Base-by-base conservation (phyloP, 2,888 invertebrate species). In the Cantharis rustica region DNA sequence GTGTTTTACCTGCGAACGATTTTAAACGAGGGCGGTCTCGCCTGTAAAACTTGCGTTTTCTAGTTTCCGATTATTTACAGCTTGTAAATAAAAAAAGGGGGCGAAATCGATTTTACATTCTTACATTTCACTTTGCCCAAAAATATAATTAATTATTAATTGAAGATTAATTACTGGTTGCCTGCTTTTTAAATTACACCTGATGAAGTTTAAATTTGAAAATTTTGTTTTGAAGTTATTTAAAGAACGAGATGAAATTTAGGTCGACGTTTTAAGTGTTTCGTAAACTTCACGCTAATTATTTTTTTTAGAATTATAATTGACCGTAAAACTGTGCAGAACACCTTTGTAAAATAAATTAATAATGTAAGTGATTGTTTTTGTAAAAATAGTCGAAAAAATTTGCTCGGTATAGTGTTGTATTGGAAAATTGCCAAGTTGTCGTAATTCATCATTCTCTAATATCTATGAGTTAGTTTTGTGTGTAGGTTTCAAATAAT, bases 391-490 rank as follows among this genome's bases (percentile, higher is more conserved):
- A 80, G 78, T 73, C 66, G 72, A 71, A 79, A 80, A 79, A 66
- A 79, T 79, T 79, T 79, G 79, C 80, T 78, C 75, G 75, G 75
- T 72, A 76, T 26, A 73, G 73, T 76, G 73, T 76, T 73, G 71
- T 72, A 72, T 75, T 80, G 81, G 81, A 79, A 71, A 20, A 61
- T 61, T 76, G 81, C 83, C 83, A 84, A 78, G 73, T 74, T 76
- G 82, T 80, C 80, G 75, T 81, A 79, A 83, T 84, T 79, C 82
- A 83, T 84, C 83, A 84, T 84, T 81, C 81, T 77, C 80, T 81
- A 84, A 84, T 83, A 83, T 83, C 81, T 78, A 80, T 78, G 80
- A 77, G 64, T 79, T 73, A 81, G 79, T 81, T 80, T 79, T 76
- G 80, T 80, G 80, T 77, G 79, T 80, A 80, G 81, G 82, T 82